These are phyloP conservation scores for Malurus splendens DNA, from an alignment of 2,797 vertebrate species.

Conservation along the genomic window DNA sequence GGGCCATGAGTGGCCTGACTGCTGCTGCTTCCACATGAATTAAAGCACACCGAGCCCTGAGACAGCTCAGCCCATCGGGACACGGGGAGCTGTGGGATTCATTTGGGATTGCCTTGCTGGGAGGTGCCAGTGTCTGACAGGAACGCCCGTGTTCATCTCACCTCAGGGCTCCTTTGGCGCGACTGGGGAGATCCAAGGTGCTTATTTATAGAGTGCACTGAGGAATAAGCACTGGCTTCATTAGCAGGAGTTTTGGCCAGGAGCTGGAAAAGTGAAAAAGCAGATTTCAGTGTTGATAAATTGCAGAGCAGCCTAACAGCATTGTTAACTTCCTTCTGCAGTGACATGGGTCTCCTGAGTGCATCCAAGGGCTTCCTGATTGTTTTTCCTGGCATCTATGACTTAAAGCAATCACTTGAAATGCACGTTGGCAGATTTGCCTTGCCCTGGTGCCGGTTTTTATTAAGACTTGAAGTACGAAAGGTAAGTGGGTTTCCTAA, in stretches of 20 bases:
- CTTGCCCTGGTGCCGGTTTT: not conserved
- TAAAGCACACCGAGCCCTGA: accelerated
- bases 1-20: accelerated
- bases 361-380: not conserved
- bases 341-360: not conserved
- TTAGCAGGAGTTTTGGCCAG: not conserved
- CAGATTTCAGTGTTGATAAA: not conserved
- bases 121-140: not conserved
- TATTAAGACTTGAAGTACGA: not conserved
- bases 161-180: not conserved
- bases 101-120: not conserved
- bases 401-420: not conserved
- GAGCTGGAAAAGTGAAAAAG: not conserved
- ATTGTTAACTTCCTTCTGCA: not conserved
- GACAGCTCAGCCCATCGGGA: not conserved
- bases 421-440: not conserved
- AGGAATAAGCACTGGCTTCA: not conserved
- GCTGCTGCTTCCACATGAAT: accelerated
- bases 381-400: not conserved
- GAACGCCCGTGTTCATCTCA: not conserved
- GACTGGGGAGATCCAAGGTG: not conserved
- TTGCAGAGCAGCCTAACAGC: not conserved
- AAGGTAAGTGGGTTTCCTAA: not conserved
- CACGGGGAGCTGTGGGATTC: not conserved
- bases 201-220: not conserved